Base-by-base conservation (phyloP, 2,888 invertebrate species). In the Perithous albicinctus region DNA sequence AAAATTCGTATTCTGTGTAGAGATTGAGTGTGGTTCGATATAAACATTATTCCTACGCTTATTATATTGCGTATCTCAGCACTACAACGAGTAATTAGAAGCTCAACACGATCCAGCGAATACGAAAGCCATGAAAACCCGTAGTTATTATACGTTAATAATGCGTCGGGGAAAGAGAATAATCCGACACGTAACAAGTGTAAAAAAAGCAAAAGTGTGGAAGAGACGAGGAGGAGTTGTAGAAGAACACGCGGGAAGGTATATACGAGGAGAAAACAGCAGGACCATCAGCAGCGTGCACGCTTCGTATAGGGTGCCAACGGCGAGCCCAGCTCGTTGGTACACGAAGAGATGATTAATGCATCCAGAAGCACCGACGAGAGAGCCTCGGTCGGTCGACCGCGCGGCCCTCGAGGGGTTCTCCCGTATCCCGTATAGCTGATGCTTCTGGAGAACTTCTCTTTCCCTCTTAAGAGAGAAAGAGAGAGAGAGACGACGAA, bases 281-380 rank as follows among this genome's bases (percentile, higher is more conserved):
- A 2, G 59, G 32, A 59, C 32, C 26, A 56, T 26, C 32, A 15
- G 59, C 61, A 46, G 43, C 61, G 63, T 48, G 73, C 54, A 10
- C 23, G 26, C 2, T 38, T 41, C 69, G 54, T 56, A 26, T 15
- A 15, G 56, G 69, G 69, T 70, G 69, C 54, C 38, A 70, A 70
- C 69, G 69, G 12, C 23, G 69, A 56, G 69, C 54, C 18, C 46
- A 29, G 66, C 66, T 70, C 69, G 69, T 70, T 70, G 54, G 69
- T 70, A 56, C 56, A 56, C 69, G 69, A 41, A 69, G 87, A 88
- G 87, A 89, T 89, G 89, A 89, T 89, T 89, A 89, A 89, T 88
- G 89, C 89, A 88, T 88, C 87, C 86, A 85, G 85, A 84, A 87
- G 86, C 86, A 84, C 84, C 86, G 86, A 67, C 67, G 75, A 76